Base-by-base conservation (phyloP, 1,140 invertebrate genomes). In the Vanessa atalanta region DNA sequence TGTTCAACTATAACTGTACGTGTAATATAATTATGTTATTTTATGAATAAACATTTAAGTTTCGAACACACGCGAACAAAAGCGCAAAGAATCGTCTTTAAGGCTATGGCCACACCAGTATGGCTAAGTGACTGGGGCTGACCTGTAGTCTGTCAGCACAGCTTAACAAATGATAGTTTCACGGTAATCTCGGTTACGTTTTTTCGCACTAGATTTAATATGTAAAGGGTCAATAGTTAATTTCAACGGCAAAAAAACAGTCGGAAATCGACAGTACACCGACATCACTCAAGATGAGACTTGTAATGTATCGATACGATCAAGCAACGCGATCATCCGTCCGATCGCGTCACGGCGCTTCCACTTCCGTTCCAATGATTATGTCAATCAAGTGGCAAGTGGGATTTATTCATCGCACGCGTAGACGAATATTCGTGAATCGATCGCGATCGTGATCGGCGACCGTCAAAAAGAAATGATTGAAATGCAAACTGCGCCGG, bases 391-490 rank as follows among this genome's bases (percentile, higher is more conserved):
- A 74, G 23, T 68, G 66, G 57, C 68, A 74, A 66, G 72, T 50
- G 26, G 20, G 16, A 51, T 53, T 71, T 77, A 82, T 80, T 80
- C 78, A 66, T 50, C 51, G 64, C 75, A 79, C 76, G 73, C 57
- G 20, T 53, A 47, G 48, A 65, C 51, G 72, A 70, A 78, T 70
- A 79, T 76, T 79, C 76, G 76, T 82, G 76, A 79, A 82, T 73
- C 72, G 67, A 50, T 53, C 51, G 51, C 51, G 51, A n/a, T 57
- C 53, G 53, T 71, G 76, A 65, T 72, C 68, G 76, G 74, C 78
- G 73, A 70, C 70, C 55, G 64, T 75, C 72, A 69, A 72, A 76
- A 78, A 78, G 74, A 74, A 76, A 72, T 78, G 37, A 79, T 81
- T 82, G 66, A 76, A 73, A 82, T 82, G 75, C 76, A 75, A 72